Evolutionary conservation across 2,113 vertebrate genomes (phyloP), one percentile per base, ranked within the genome.

Genomic region (Gallinago paraguaiae): DNA sequence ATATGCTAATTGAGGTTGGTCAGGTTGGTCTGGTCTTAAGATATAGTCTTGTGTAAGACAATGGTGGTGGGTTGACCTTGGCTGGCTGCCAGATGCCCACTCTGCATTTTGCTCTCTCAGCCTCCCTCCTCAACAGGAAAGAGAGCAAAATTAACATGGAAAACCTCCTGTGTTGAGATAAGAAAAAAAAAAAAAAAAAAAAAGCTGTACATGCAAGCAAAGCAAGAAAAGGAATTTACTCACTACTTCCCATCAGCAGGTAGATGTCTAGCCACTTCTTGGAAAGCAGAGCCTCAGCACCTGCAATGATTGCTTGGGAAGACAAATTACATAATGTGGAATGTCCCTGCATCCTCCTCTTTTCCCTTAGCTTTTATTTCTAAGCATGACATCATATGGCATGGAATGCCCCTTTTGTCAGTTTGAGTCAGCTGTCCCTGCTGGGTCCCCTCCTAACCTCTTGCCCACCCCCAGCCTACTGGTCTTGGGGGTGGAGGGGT

Each of bases 111-210:
- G 35, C 14, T 72, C 10, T 53, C 19, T 72, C 19, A 37, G 9
- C 37, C 11, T 8, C 3, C 14, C 2, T 84, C 20, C 35, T 54
- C 31, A 63, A 22, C n/a, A 82, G 22, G 2, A 56, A 2, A 78
- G 7, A 68, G 3, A 4, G 30, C 23, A 85, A 82, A 90, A 59
- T 11, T 28, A 67, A 79, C 14, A n/a, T 13, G 22, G 30, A 82
- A 93, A 75, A 68, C 27, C 7, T 80, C 4, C 5, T 11, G 11
- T 4, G 7, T 8, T 60, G 39, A 86, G 9, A 83, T 28, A 60
- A 86, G 82, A 54, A 82, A 84, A 89, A 12, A 12, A 78, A 70
- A 70, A 77, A 74, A 59, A 82, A 87, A 90, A 85, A 85, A 90
- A 75, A 74, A 74, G 16, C 24, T 54, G 37, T 2, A 3, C 10